Base-by-base conservation (phyloP, 2,888 invertebrate species). In the Margaritifera margaritifera region DNA sequence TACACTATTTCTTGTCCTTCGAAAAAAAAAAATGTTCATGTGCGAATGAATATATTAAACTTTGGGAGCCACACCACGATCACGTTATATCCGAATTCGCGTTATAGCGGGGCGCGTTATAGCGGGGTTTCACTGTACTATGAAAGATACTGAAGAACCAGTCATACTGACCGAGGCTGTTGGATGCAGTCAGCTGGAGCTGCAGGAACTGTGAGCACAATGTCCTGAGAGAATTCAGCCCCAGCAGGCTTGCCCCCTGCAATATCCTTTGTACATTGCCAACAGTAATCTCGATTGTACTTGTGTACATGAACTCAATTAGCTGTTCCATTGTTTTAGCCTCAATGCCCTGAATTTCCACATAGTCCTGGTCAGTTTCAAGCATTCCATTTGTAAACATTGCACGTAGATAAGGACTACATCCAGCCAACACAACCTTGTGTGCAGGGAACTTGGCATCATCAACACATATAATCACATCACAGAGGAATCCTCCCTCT, bases 351-450 rank as follows among this genome's bases (percentile, higher is more conserved):
- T 85, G 84, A 42, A 88, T 84, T 57, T 86, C 84, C 6, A 88
- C 83, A 52, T 75, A 71, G 58, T 82, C 82, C 62, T 85, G 82
- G 31, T 84, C 86, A 6, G 85, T 84, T 73, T 88, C 88, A 63
- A 86, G 74, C 87, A 86, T 86, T 20, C 88, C 88, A 69, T 87
- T 88, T 52, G 88, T 88, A 71, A 88, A 88, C 88, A 88, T 88
- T 27, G 88, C 88, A 53, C 86, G 81, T 18, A 88, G 75, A 70
- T 88, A 88, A 0, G 88, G 88, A 64, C 87, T 87, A 64, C 86
- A 86, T 0, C 88, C 87, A 20, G 87, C 87, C 42, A 88, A 74
- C 24, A 88, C 87, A 20, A 88, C 80, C 67, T 86, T 84, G 69
- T 88, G 88, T 4, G 87, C 88, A 53, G 80, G 82, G 68, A 87